Evolutionary conservation across 2,797 vertebrate species (phyloP).

Genomic region (Ptychobarbus kaznakovi): DNA sequence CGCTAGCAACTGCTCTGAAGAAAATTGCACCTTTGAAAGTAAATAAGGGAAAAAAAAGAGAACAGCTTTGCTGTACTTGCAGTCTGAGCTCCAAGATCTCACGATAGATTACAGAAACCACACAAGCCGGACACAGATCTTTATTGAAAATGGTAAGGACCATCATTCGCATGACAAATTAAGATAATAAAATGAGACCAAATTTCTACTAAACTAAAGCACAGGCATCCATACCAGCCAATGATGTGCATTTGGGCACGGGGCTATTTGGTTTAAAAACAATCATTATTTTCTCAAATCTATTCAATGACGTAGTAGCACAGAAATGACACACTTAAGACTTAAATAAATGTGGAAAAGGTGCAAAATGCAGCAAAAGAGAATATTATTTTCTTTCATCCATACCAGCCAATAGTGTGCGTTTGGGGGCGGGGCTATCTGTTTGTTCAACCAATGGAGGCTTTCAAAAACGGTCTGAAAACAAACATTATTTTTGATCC

Average conservation of each 20-base stretch:
- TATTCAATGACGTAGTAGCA: background rate
- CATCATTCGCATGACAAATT: background rate
- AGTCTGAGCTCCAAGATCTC: background rate
- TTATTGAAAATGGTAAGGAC: background rate
- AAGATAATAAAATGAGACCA: background rate
- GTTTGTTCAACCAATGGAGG: background rate
- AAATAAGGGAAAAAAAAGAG: conserved; percentile 13
- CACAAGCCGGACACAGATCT: background rate
- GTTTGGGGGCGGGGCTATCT: background rate
- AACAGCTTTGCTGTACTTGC: conserved; percentile 23
- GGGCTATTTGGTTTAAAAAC: background rate
- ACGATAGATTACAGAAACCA: background rate
- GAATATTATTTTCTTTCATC: background rate
- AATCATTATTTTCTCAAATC: background rate
- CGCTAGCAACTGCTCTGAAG: conserved; percentile 69
- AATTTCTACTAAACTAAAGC: background rate
- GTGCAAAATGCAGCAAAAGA: too few species aligned
- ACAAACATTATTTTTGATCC: background rate
- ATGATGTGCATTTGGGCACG: background rate
- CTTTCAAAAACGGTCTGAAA: background rate
- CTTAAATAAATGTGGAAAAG: too few species aligned
- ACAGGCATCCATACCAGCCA: background rate
- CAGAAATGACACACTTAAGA: too few species aligned
- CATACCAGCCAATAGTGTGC: too few species aligned
- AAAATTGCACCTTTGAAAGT: conserved; percentile 61